A percentile compares a stretch with the other conserved stretches of the same genome.
phyloP scores from a whole-genome alignment of 2,113 vertebrate genomes.

The Pedetes capensis region DNA sequence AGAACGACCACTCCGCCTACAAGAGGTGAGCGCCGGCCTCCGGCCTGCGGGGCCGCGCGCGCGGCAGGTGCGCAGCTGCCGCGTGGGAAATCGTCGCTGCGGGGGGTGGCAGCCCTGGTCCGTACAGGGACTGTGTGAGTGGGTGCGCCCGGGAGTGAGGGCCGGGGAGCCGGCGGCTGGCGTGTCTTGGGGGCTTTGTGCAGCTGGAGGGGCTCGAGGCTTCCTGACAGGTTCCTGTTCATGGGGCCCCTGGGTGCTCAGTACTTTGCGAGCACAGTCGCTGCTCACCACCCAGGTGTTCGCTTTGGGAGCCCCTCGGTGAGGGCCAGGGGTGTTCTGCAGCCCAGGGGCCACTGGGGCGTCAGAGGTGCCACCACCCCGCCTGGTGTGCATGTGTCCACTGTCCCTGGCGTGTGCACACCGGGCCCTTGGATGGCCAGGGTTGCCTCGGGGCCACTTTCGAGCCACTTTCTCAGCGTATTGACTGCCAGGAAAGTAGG shows the following conservation, averaged over 20 bases:
- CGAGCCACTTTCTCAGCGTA: too few species aligned
- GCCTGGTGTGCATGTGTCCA: too few species aligned
- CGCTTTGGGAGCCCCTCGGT: neutral
- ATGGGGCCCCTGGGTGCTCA: too few species aligned
- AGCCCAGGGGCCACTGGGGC: too few species aligned
- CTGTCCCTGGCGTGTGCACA: neutral
- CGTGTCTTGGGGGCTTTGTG: neutral
- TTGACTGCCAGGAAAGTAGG: too few species aligned
- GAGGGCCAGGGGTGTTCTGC: neutral
- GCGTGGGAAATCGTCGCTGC: neutral
- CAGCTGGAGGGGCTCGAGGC: too few species aligned
- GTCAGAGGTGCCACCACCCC: too few species aligned
- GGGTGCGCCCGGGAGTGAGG: too few species aligned
- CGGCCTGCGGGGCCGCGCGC: accelerated
- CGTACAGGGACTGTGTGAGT: neutral
- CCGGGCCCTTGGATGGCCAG: too few species aligned
- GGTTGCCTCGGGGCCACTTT: too few species aligned
- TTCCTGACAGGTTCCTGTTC: neutral
- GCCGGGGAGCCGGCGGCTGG: neutral
- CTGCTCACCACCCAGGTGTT: accelerated
- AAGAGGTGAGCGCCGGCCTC: constrained; percentile 85
- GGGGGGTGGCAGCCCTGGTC: neutral
- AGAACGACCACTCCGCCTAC: constrained; percentile 97
- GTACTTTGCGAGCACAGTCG: neutral
- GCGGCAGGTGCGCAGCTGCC: accelerated